Conservation (phyloP, 2,797 vertebrate genomes). For the Coreius guichenoti region DNA sequence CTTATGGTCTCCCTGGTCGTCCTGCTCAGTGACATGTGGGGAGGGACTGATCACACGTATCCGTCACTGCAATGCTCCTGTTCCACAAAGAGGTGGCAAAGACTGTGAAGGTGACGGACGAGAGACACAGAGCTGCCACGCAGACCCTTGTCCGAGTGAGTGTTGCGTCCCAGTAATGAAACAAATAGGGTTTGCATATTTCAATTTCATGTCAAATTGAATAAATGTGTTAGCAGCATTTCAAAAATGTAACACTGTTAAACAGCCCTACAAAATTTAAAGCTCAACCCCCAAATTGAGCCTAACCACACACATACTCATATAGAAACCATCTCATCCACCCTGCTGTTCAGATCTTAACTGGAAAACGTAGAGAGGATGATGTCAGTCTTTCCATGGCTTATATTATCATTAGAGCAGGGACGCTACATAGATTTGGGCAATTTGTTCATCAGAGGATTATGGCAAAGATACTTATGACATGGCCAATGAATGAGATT, state of each 20-base stretch:
- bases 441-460: slow-evolving; percentile 47
- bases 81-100: slow-evolving; percentile 87
- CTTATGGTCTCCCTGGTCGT: slow-evolving; percentile 97
- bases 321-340: slow-evolving; percentile 43
- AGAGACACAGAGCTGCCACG: slow-evolving; percentile 80
- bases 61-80: slow-evolving; percentile 91
- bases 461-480: slow-evolving; percentile 57
- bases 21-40: slow-evolving; percentile 93
- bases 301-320: slow-evolving; percentile 42
- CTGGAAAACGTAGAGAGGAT: slow-evolving; percentile 37
- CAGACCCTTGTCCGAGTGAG: slow-evolving; percentile 66
- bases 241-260: background rate
- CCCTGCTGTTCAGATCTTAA: slow-evolving; percentile 37
- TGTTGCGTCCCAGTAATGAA: slow-evolving; percentile 1
- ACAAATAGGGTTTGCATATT: background rate
- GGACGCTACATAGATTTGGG: slow-evolving; percentile 46
- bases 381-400: slow-evolving; percentile 63
- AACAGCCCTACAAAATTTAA: background rate
- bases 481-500: slow-evolving; percentile 55
- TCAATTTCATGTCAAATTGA: background rate
- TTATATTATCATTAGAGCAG: slow-evolving; percentile 55
- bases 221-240: background rate
- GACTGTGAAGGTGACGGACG: slow-evolving; percentile 83
- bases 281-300: background rate
- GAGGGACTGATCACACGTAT: slow-evolving; percentile 87